Conservation (phyloP, 2,113 vertebrate species). For the Stigmatopora nigra region DNA sequence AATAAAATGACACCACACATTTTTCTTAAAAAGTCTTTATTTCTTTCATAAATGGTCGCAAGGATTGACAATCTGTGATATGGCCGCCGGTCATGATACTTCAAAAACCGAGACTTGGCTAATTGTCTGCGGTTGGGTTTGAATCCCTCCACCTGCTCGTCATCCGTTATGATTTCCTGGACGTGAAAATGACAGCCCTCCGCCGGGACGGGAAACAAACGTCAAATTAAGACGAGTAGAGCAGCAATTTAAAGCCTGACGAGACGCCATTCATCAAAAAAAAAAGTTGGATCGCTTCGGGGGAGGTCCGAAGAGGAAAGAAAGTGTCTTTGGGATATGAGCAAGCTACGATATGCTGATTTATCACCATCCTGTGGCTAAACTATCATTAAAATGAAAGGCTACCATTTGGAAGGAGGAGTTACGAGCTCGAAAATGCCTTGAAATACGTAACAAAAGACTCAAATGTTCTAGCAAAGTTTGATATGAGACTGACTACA, state of each 20-base stretch:
- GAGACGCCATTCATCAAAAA: constrained; percentile 79
- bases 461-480: neutral
- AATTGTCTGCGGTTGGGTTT: constrained; percentile 46
- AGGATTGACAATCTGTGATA: constrained; percentile 45
- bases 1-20: neutral
- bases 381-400: constrained; percentile 93
- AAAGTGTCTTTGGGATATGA: constrained; percentile 85
- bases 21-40: neutral
- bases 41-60: constrained; percentile 23
- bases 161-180: constrained; percentile 61
- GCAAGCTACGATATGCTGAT: constrained; percentile 82
- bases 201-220: constrained; percentile 72
- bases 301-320: constrained; percentile 82
- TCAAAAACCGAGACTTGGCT: constrained; percentile 64
- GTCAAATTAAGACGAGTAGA: constrained; percentile 72
- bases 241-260: constrained; percentile 65
- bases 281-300: constrained; percentile 59
- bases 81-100: constrained; percentile 55
- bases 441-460: neutral
- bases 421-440: neutral
- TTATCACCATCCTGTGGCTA: constrained; percentile 84
- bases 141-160: constrained; percentile 63
- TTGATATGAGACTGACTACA: neutral
- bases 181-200: constrained; percentile 66
- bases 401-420: constrained; percentile 4